Percentiles rank a stretch among this genome's conserved stretches.
Conservation (phyloP, 2,888 invertebrate species). For the Drosophila engyochracea region DNA sequence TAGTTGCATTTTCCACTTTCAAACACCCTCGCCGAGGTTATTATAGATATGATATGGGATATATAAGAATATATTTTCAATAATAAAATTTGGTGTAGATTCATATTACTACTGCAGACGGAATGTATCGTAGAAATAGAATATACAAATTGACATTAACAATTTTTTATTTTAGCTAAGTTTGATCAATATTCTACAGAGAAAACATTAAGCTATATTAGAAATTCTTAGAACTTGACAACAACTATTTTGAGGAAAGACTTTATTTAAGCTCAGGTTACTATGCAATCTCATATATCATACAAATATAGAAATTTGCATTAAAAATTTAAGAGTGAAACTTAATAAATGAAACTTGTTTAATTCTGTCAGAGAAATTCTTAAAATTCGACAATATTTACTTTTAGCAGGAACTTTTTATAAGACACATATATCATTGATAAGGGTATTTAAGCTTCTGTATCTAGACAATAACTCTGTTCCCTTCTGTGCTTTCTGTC, state of each 20-base stretch:
- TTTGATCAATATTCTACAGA: neutral
- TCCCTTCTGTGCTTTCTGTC: slow-evolving; percentile 1
- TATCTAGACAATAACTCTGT: neutral
- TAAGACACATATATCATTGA: neutral
- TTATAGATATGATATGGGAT: neutral
- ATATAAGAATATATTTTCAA: neutral
- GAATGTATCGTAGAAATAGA: neutral
- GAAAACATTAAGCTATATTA: neutral
- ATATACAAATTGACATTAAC: neutral
- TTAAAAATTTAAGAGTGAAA: neutral
- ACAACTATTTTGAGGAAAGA: neutral
- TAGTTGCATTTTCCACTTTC: slow-evolving; percentile 9
- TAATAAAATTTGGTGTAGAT: neutral
- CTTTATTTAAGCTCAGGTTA: neutral
- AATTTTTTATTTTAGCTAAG: neutral
- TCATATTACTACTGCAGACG: neutral
- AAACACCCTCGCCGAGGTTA: neutral
- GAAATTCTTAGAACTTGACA: neutral
- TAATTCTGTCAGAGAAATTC: neutral
- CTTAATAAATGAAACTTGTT: neutral
- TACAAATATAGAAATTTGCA: neutral
- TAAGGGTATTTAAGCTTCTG: slow-evolving; percentile 13
- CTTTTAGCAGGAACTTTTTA: neutral
- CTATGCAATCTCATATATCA: neutral
- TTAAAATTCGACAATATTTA: neutral